These are phyloP conservation scores for Monopterus albus DNA, from an alignment of 2,113 vertebrate genomes.

Conservation along the genomic window DNA sequence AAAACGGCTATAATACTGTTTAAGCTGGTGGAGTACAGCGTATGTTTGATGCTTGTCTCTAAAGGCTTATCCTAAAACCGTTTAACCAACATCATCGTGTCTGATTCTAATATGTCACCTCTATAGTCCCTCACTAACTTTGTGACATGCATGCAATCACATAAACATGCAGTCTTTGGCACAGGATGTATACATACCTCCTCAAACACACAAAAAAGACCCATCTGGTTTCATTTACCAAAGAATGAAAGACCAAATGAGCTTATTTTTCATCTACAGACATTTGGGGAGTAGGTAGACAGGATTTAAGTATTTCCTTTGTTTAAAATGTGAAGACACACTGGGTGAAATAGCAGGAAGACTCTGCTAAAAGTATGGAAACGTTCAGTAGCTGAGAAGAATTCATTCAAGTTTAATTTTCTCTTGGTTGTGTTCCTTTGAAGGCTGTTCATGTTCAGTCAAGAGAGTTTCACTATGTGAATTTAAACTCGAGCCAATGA, in stretches of 20 bases:
- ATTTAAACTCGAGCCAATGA: slow-evolving; percentile 27
- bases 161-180: slow-evolving; percentile 16
- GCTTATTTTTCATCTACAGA: slow-evolving; percentile 25
- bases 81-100: slow-evolving; percentile 45
- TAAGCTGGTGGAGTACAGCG: not conserved
- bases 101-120: slow-evolving; percentile 29
- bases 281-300: slow-evolving; percentile 35
- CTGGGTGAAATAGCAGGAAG: not conserved
- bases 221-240: slow-evolving; percentile 57
- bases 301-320: slow-evolving; percentile 23
- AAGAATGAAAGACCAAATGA: slow-evolving; percentile 25
- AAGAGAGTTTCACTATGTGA: slow-evolving; percentile 23
- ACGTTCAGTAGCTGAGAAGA: not conserved
- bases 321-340: slow-evolving; percentile 23
- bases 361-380: not conserved
- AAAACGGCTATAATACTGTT: not conserved
- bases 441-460: slow-evolving; percentile 13
- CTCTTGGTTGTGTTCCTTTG: slow-evolving; percentile 23
- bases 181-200: slow-evolving; percentile 3
- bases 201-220: not conserved
- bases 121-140: not conserved
- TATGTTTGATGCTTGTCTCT: not conserved
- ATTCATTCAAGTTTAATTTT: slow-evolving; percentile 45
- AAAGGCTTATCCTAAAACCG: slow-evolving; percentile 26
- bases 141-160: slow-evolving; percentile 21